Percentiles rank a stretch among this genome's conserved stretches.
Conservation (phyloP, 2,113 vertebrate species). For the Takifugu flavidus region DNA sequence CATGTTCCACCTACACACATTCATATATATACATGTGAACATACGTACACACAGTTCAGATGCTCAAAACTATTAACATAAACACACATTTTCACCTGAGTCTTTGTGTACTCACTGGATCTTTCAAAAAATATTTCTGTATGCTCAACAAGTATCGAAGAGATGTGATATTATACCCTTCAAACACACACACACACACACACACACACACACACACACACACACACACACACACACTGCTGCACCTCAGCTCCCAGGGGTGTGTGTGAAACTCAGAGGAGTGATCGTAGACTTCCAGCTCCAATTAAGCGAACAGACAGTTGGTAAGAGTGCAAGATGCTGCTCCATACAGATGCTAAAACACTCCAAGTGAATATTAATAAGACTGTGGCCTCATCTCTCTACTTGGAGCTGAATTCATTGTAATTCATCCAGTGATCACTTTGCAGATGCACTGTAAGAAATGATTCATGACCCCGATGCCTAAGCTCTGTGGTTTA, state of each 20-base stretch:
- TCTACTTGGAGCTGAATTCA: slow-evolving; percentile 23
- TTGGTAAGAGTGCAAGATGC: slow-evolving; percentile 34
- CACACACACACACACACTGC: slow-evolving; percentile 22
- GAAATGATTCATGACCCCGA: slow-evolving; percentile 1
- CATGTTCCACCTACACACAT: too few relatives aligned
- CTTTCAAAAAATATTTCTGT: not conserved
- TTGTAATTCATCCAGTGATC: slow-evolving; percentile 16
- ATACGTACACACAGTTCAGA: too few relatives aligned
- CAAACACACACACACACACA: not conserved
- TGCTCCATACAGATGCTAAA: slow-evolving; percentile 33
- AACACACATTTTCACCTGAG: too few relatives aligned
- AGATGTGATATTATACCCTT: not conserved
- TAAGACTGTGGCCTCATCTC: slow-evolving; percentile 26
- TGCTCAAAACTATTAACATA: too few relatives aligned
- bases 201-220: slow-evolving; percentile 8
- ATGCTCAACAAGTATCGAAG: not conserved
- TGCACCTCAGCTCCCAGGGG: slow-evolving; percentile 43
- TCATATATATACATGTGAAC: too few relatives aligned
- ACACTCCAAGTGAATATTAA: slow-evolving; percentile 59
- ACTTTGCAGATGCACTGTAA: not conserved
- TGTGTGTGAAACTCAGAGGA: slow-evolving; percentile 42
- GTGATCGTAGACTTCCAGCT: slow-evolving; percentile 50
- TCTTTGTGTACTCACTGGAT: not conserved
- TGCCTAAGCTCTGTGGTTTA: not conserved
- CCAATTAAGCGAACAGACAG: slow-evolving; percentile 66